phyloP scores from a whole-genome alignment of 2,888 invertebrate genomes.

The Sinelater perroti region DNA sequence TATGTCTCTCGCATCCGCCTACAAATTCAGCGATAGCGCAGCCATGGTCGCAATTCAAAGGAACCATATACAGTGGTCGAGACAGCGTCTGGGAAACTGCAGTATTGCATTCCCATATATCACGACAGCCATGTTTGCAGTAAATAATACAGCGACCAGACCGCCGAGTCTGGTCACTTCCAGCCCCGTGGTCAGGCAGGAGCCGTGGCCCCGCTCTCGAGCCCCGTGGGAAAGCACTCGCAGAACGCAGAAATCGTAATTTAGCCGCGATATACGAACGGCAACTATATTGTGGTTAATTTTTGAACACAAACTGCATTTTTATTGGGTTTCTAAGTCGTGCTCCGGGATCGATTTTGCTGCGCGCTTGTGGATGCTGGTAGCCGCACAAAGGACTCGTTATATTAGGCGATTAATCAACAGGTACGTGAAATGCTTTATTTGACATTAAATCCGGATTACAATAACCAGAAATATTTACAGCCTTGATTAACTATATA shows the following conservation, averaged over 20 bases:
- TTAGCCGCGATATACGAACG: constrained; percentile 14
- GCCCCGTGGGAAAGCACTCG: constrained; percentile 1
- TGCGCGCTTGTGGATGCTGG: no score
- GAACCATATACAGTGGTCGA: constrained; percentile 47
- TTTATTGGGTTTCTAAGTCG: neutral
- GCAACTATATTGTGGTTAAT: constrained; percentile 9
- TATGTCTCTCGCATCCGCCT: neutral
- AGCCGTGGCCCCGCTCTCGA: neutral
- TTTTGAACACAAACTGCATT: constrained; percentile 4
- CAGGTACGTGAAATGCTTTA: no score
- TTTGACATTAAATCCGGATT: no score
- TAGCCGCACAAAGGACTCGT: no score
- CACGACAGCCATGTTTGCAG: constrained; percentile 44
- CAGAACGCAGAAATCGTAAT: constrained; percentile 20
- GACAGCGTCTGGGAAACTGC: constrained; percentile 47
- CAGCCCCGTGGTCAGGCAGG: no score
- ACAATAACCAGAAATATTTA: no score
- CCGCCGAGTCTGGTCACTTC: constrained; percentile 24
- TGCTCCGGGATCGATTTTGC: no score
- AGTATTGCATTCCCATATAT: constrained; percentile 47
- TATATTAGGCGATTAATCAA: no score
- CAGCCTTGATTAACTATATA: no score
- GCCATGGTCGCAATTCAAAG: constrained; percentile 38
- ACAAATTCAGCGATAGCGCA: constrained; percentile 8
- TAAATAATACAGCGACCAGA: constrained; percentile 35